These are phyloP conservation scores for Parauchenoglanis punctatus DNA, from an alignment of 2,797 vertebrate genomes.

Conservation along the genomic window DNA sequence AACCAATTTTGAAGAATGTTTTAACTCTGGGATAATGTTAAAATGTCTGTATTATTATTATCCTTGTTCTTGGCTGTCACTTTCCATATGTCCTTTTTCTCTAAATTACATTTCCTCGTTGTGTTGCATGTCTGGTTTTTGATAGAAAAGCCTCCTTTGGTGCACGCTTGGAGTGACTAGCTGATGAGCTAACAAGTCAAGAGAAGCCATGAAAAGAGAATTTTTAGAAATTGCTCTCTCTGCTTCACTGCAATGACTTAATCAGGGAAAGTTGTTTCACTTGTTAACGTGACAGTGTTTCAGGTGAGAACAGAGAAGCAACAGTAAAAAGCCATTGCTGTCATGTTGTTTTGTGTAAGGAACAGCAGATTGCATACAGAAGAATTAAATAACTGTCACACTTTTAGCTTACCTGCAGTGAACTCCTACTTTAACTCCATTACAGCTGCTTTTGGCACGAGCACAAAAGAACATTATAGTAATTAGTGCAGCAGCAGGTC, in stretches of 20 bases:
- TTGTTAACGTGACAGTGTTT: conserved; percentile 33
- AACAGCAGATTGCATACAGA: background rate
- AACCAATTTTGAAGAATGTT: conserved; percentile 56
- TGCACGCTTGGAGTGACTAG: conserved; percentile 45
- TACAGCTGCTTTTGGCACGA: conserved; percentile 7
- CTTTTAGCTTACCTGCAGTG: conserved; percentile 4
- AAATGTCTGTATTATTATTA: conserved; percentile 33
- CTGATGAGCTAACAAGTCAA: conserved; percentile 21
- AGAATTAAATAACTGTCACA: background rate
- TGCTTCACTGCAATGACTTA: conserved; percentile 15
- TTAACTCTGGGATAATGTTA: background rate
- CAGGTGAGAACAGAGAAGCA: conserved; percentile 4
- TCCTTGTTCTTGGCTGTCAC: conserved; percentile 51
- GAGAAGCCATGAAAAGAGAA: conserved; percentile 38
- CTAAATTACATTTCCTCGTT: conserved; percentile 23
- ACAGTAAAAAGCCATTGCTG: background rate
- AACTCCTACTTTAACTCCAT: conserved; percentile 3
- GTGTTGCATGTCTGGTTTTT: conserved; percentile 48
- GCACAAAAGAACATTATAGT: conserved; percentile 14
- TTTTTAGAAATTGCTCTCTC: conserved; percentile 23
- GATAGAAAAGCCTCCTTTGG: conserved; percentile 40
- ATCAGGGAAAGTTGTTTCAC: conserved; percentile 1
- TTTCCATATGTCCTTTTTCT: conserved; percentile 49
- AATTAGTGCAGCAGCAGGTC: conserved; percentile 22
- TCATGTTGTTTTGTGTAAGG: conserved; percentile 2